These are phyloP conservation scores for Bombus consobrinus DNA, from an alignment of 1,140 invertebrate species.

Conservation along the genomic window DNA sequence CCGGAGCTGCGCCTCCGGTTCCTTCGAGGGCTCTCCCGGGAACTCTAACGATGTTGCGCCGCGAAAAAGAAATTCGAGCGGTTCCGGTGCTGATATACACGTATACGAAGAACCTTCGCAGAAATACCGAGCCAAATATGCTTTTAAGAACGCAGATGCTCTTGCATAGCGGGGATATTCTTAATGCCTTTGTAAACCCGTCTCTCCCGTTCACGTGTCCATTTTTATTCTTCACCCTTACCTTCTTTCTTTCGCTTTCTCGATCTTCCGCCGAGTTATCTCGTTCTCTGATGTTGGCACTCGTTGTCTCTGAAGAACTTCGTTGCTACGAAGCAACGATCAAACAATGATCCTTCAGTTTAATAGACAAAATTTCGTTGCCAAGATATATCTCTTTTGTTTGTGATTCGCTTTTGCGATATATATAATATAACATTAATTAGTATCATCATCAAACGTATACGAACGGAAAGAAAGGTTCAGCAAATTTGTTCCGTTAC, in stretches of 20 bases:
- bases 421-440: too few relatives aligned
- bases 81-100: slow-evolving; percentile 28
- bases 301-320: too few relatives aligned
- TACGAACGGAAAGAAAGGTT: too few relatives aligned
- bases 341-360: too few relatives aligned
- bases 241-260: background rate
- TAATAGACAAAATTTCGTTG: too few relatives aligned
- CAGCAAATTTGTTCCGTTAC: too few relatives aligned
- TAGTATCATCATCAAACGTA: too few relatives aligned
- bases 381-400: too few relatives aligned
- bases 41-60: slow-evolving; percentile 65
- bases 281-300: too few relatives aligned
- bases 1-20: slow-evolving; percentile 20
- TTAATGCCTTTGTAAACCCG: slow-evolving; percentile 75
- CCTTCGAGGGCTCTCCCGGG: slow-evolving; percentile 50
- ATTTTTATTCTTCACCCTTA: background rate
- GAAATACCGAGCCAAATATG: slow-evolving; percentile 67
- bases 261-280: background rate
- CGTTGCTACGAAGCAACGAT: too few relatives aligned
- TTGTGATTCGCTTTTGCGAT: too few relatives aligned
- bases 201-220: slow-evolving; percentile 36
- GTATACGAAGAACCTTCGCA: slow-evolving; percentile 29
- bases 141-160: slow-evolving; percentile 73
- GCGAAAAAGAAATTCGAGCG: slow-evolving; percentile 64
- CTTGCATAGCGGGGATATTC: slow-evolving; percentile 70